Base-by-base conservation (phyloP, 2,113 vertebrate species). In the Chauna torquata region DNA sequence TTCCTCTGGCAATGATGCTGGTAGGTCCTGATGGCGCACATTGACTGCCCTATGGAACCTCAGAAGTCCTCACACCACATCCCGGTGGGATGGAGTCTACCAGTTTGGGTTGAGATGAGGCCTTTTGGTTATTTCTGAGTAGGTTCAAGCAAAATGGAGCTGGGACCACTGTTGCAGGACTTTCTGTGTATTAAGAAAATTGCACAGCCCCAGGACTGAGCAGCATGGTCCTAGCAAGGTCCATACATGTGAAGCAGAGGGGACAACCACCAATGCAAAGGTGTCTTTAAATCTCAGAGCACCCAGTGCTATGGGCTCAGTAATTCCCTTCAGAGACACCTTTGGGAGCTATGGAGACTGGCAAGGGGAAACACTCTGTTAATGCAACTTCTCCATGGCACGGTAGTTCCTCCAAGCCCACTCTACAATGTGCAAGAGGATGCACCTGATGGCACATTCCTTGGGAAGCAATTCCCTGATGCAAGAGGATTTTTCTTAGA, bases 201-300 rank as follows among this genome's bases (percentile, higher is more conserved):
- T 4, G 3, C 30, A 12, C 11, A 30, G 16, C 24, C 44, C 28
- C 11, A 16, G 54, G 32, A 6, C 13, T 85, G 55, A 15, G 32
- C 25, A 76, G 18, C 0, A 0, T 24, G 22, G 16, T 23, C n/a
- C 69, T 52, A 90, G 20, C 7, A 66, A 62, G 19, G 28, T 45
- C 44, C 24, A 19, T 8, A 9, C 6, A 6, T 2, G 13, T 3
- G 22, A 5, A 71, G 6, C 13, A 7, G 12, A 2, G 6, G 9
- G 11, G 16, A 42, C 7, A 74, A 22, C 6, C 62, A 59, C 1
- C 0, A 40, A 3, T 0, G 0, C 4, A 91, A 88, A 58, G 0
- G 1, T n/a, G 7, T 38, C 24, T 78, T 82, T 55, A 32, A 9
- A 36, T 52, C 30, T 85, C 36, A 24, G 8, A 6, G 16, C 57